Evolutionary conservation across 1,140 invertebrate species (phyloP), one percentile per base, ranked within the genome.

Genomic region (Epicauta chinensis): DNA sequence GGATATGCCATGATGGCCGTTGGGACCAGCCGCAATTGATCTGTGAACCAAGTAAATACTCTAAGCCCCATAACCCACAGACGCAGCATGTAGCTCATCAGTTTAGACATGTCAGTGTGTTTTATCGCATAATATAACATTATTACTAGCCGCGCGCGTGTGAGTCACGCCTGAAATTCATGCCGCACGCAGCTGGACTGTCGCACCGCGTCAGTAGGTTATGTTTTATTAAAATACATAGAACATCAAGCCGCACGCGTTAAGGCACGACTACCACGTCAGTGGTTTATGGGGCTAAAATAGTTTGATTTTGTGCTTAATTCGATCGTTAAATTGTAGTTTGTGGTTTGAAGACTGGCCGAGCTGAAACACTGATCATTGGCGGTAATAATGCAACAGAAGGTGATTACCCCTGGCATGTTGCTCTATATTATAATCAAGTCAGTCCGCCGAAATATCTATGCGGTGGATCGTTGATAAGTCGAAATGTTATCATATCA

Each of bases 341-440:
- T 9, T 51, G 38, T 51, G 38, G 40, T 1, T 34, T 34, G 16
- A 42, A 42, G 17, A 14, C 39, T 4, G 38, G 40, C n/a, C n/a
- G 31, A 7, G 15, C 15, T 11, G n/a, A 13, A n/a, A 34, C 17
- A 11, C 16, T 51, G 15, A 37, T 43, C n/a, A 32, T 51, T n/a
- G 39, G 10, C 12, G 34, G 14, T n/a, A 9, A 10, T n/a, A 36
- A 35, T 46, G 11, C 15, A 16, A 44, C 36, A 16, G 10, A 35
- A 9, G 13, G 10, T 16, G 7, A 36, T 39, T 12, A 45, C 38
- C 46, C 46, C 12, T 49, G 46, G 46, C 46, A 49, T 31, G 46
- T 23, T 7, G 12, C 10, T 10, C 11, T 53, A 17, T 31, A 23
- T 41, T 16, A 32, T 23, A 38, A 3, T 0, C 23, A 23, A 23